Evolutionary conservation across 2,797 vertebrate genomes (phyloP).

Genomic region (Malurus splendens): DNA sequence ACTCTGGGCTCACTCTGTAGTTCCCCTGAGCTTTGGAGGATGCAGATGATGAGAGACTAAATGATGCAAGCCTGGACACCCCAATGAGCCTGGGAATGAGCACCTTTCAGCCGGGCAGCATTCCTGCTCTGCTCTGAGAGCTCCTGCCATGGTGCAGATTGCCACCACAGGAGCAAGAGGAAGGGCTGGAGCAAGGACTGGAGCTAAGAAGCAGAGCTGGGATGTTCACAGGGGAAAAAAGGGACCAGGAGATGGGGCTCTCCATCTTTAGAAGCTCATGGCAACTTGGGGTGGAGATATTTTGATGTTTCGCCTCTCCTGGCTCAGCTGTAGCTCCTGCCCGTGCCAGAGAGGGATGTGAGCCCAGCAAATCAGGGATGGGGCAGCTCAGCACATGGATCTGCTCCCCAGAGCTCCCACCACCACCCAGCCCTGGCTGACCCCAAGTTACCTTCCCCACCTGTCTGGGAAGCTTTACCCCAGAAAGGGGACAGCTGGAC

Average conservation of each 20-base stretch:
- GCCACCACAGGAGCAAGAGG: not conserved
- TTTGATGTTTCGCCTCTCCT: not conserved
- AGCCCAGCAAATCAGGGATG: not conserved
- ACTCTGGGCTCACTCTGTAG: not conserved
- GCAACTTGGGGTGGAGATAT: not conserved
- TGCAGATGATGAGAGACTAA: not conserved
- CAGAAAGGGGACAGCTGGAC: not conserved
- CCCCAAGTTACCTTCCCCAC: fast-evolving
- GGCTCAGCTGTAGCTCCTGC: not conserved
- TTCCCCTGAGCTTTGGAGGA: not conserved
- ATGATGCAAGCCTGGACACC: not conserved
- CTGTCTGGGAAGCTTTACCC: not conserved
- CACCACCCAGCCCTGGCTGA: fast-evolving
- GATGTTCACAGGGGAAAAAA: not conserved
- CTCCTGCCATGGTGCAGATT: not conserved
- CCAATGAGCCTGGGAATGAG: not conserved
- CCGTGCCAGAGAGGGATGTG: not conserved
- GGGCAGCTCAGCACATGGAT: not conserved
- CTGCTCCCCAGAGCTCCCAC: not conserved
- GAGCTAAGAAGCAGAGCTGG: not conserved
- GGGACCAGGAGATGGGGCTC: not conserved
- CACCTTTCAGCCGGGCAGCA: not conserved
- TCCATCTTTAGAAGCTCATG: not conserved
- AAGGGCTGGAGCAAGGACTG: not conserved
- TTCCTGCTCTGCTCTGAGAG: not conserved